phyloP scores from a whole-genome alignment of 2,888 invertebrate genomes.

The Conchocele bisecta region DNA sequence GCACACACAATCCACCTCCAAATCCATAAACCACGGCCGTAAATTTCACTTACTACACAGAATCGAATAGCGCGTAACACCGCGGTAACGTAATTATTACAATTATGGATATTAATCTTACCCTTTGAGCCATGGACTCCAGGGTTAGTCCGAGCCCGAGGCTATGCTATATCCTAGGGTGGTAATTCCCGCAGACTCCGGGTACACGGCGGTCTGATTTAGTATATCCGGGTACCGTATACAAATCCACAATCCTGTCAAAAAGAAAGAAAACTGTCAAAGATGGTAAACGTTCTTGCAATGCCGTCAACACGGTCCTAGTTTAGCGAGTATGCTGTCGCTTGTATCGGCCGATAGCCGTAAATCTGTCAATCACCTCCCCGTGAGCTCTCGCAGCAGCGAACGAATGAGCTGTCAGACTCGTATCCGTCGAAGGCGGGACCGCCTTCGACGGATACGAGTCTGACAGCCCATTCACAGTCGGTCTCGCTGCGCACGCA shows the following conservation, averaged over 20 bases:
- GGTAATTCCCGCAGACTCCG: constrained; percentile 60
- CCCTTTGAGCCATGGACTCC: constrained; percentile 76
- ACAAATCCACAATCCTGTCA: constrained; percentile 78
- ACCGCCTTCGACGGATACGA: constrained; percentile 56
- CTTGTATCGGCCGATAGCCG: constrained; percentile 74
- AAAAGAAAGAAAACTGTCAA: constrained; percentile 79
- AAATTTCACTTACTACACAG: constrained; percentile 62
- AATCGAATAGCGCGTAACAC: constrained; percentile 34
- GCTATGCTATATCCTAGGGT: constrained; percentile 53
- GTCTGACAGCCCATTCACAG: constrained; percentile 76
- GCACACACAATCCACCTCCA: background rate
- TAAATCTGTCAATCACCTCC: constrained; percentile 77
- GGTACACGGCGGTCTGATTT: constrained; percentile 46
- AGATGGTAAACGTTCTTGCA: constrained; percentile 73
- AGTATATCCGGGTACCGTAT: constrained; percentile 69
- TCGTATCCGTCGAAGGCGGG: constrained; percentile 56
- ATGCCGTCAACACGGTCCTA: constrained; percentile 76
- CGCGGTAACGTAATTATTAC: constrained; percentile 53
- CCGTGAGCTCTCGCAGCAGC: constrained; percentile 29
- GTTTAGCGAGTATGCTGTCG: constrained; percentile 77
- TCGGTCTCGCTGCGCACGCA: too few species aligned
- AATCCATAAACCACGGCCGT: constrained; percentile 55
- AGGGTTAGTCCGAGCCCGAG: constrained; percentile 58
- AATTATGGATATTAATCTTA: constrained; percentile 61
- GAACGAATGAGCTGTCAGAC: constrained; percentile 78